Base-by-base conservation (phyloP, 2,797 vertebrate genomes). In the Anolis apletophallus region DNA sequence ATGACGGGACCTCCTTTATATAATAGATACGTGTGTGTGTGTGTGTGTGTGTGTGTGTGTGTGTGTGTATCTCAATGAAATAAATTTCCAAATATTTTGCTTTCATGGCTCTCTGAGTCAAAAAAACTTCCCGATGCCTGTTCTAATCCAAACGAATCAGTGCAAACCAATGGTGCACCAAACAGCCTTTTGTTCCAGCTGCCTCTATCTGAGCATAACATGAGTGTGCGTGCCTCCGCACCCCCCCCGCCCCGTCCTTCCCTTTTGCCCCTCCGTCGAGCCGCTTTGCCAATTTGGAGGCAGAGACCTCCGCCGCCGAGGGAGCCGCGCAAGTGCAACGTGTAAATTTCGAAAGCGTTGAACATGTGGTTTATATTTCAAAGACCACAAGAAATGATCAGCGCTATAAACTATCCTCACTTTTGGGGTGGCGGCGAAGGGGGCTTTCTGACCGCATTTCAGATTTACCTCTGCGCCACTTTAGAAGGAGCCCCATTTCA, bases 281-380 rank as follows among this genome's bases (percentile, higher is more conserved):
- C 40, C 57, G 69, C 52, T 80, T 59, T 13, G 2, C 34, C 88
- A 90, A 76, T 85, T 79, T 79, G 46, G 21, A 85, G 55, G 78
- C 86, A 72, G 86, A 8, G 64, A 46, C 61, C 1, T 29, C 81
- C 83, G 78, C 16, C 32, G 21, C 86, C 59, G 54, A 54, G 77
- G 75, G 81, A 85, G 85, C 71, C 84, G 90, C 68, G 86, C 93
- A 91, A 95, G 91, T 85, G 90, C 91, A 88, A 93, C 5, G 86
- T 91, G 94, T 93, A 90, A 94, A 92, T 92, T 92, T 84, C 85
- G 89, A 12, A 46, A 92, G 85, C 67, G 92, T 93, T 87, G 21
- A 90, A 93, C 94, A 95, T 94, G 91, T 95, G 95, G 91, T 95
- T 95, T 94, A 85, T 79, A 88, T 96, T 96, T 94, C 74, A 83